These are phyloP conservation scores for Panthera tigris DNA, from an alignment of 2,113 vertebrate species.

Conservation along the genomic window DNA sequence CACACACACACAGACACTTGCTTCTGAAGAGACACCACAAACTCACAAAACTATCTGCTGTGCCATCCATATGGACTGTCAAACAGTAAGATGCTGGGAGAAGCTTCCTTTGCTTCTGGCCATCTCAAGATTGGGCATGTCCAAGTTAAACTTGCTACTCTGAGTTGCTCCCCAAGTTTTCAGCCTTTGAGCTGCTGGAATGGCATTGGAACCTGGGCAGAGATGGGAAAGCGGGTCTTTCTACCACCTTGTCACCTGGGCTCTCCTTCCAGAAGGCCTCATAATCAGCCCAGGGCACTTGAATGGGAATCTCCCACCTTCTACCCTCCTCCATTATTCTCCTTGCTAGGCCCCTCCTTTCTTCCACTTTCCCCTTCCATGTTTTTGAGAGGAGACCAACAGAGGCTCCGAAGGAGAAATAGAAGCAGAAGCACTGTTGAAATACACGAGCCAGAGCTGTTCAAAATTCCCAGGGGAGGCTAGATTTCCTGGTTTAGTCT, in stretches of 20 bases:
- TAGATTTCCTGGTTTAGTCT: background rate
- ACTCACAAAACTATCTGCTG: background rate
- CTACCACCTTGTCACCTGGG: background rate
- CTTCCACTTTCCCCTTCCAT: background rate
- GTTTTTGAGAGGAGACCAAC: background rate
- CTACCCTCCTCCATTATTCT: background rate
- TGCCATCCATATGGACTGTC: background rate
- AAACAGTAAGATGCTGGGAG: background rate
- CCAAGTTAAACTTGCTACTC: background rate
- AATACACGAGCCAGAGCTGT: background rate
- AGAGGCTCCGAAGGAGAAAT: background rate
- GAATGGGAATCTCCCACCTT: rapidly evolving
- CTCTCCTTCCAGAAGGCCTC: background rate
- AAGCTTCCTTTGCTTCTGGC: background rate
- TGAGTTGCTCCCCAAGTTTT: background rate
- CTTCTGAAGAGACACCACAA: background rate
- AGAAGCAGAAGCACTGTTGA: background rate
- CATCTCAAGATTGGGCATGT: rapidly evolving
- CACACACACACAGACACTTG: too few relatives aligned
- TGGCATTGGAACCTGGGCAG: background rate
- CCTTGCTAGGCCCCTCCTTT: background rate
- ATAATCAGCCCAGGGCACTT: background rate
- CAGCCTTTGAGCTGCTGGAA: background rate
- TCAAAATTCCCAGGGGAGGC: background rate
- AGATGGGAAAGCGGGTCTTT: background rate